Evolutionary conservation across 2,888 invertebrate genomes (phyloP), one percentile per base, ranked within the genome.

Genomic region (Alcis repandata): DNA sequence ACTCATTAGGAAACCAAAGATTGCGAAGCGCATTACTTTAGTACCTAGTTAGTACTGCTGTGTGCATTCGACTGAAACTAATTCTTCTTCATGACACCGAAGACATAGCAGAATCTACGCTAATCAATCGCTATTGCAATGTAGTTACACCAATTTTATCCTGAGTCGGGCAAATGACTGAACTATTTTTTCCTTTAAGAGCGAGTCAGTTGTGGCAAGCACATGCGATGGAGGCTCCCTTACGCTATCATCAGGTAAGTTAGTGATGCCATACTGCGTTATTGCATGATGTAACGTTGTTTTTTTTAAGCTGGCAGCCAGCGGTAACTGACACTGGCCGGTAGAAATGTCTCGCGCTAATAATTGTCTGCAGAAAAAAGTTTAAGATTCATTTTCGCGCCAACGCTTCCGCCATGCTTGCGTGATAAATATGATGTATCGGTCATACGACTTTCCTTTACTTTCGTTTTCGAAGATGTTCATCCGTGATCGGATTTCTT

Each of bases 371-470:
- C 80, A 86, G 90, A 88, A 91, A 90, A 89, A 91, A 91, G 91
- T 83, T 83, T 78, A 86, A 91, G 91, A 92, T 92, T 90, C 90
- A 83, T 84, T 90, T 91, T 90, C 87, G 88, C 90, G 88, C 88
- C 86, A 86, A 87, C 80, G 83, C 90, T 91, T 92, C 91, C 92
- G 91, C 90, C 83, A 88, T 85, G 83, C 75, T 91, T 88, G 92
- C 92, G 92, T 92, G 92, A 91, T 91, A 88, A 91, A 91, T 88
- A 90, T 91, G 89, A 91, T 89, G 91, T 89, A 90, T 91, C 83
- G 84, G 85, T 84, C 86, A 86, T 79, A 77, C 78, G 84, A 85
- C 90, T 91, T 91, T 91, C 92, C 78, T 90, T 90, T 88, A 88
- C 92, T 92, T 92, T 92, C 90, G 80, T 89, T 89, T 85, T 87